These are phyloP conservation scores for Drosophila baimaii DNA, from an alignment of 1,140 invertebrate species.

Conservation along the genomic window DNA sequence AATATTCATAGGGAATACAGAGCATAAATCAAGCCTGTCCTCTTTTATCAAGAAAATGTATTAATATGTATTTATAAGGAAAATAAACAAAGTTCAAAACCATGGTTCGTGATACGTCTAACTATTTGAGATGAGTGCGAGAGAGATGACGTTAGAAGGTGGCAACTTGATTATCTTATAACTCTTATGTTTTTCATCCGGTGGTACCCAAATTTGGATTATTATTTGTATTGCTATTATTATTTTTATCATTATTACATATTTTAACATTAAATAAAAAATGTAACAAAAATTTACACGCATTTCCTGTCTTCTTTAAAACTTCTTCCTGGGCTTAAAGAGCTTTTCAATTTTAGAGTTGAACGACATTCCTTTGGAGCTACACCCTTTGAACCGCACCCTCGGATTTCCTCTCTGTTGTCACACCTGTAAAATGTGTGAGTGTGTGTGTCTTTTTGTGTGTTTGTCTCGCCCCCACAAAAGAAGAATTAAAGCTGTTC, in stretches of 20 bases:
- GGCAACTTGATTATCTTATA: background rate
- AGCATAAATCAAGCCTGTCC: constrained; percentile 9
- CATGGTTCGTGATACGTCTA: background rate
- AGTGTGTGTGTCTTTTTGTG: background rate
- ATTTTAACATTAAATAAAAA: background rate
- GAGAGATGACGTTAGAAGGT: background rate
- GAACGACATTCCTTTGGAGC: constrained; percentile 22
- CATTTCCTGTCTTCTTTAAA: background rate
- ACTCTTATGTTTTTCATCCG: background rate
- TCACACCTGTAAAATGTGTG: constrained; percentile 56
- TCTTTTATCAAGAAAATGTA: background rate
- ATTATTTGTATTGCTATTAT: too few relatives aligned
- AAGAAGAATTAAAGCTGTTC: constrained; percentile 46
- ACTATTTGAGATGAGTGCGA: background rate
- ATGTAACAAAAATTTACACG: background rate
- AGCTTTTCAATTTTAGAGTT: constrained; percentile 21
- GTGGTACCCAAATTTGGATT: background rate
- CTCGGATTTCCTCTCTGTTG: constrained; percentile 2
- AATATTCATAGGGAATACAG: background rate
- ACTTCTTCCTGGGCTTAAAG: background rate
- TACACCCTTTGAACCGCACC: constrained; percentile 31
- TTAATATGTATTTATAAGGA: background rate
- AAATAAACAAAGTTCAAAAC: background rate
- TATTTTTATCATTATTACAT: background rate
- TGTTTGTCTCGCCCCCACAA: constrained; percentile 31